Evolutionary conservation across 2,113 vertebrate species (phyloP).

Genomic region (Syngnathus typhle): DNA sequence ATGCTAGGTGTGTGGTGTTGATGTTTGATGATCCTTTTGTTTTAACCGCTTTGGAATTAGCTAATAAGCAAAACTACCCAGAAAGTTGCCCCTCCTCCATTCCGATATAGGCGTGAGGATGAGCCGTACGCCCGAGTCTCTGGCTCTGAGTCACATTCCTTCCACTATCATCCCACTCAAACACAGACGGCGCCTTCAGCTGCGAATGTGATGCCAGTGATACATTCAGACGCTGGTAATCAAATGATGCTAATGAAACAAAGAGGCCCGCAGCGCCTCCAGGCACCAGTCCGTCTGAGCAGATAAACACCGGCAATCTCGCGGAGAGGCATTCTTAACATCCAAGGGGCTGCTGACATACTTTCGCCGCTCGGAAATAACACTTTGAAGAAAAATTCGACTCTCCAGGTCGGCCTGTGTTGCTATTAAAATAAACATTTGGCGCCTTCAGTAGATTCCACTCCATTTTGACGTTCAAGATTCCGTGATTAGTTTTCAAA

Average conservation of each 20-base stretch:
- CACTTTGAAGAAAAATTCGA: background rate
- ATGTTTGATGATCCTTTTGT: too few relatives aligned
- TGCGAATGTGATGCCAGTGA: slow-evolving; percentile 26
- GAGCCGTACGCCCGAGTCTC: background rate
- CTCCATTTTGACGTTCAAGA: too few relatives aligned
- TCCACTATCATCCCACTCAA: slow-evolving; percentile 30
- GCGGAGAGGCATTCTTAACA: slow-evolving; percentile 8
- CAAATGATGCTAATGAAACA: slow-evolving; percentile 46
- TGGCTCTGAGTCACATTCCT: slow-evolving; percentile 20
- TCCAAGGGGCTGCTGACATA: background rate
- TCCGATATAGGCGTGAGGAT: slow-evolving; percentile 6
- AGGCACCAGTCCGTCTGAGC: background rate
- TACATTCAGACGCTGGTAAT: slow-evolving; percentile 26
- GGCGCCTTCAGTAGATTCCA: too few relatives aligned
- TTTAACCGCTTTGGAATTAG: too few relatives aligned
- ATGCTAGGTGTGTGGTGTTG: too few relatives aligned
- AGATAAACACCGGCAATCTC: slow-evolving; percentile 22
- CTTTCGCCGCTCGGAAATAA: background rate
- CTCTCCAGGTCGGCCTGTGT: background rate
- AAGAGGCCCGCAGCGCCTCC: slow-evolving; percentile 16
- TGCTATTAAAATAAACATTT: background rate
- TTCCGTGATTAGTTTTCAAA: too few relatives aligned
- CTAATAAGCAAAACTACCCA: background rate
- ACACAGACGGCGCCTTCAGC: slow-evolving; percentile 25
- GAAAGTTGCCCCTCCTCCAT: background rate